phyloP scores from a whole-genome alignment of 2,888 invertebrate species.

The Agonum fuliginosum region DNA sequence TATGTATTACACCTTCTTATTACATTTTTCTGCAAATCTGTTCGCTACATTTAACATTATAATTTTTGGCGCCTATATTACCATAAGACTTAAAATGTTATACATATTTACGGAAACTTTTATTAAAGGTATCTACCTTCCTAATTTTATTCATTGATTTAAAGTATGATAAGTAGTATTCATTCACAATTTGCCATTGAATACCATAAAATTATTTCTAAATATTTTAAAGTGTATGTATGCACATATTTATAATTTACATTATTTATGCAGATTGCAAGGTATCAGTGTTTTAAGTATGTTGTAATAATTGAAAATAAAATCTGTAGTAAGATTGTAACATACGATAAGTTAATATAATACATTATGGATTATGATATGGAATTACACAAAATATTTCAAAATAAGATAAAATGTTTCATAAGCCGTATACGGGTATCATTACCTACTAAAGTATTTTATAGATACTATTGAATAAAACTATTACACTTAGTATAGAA shows the following conservation, averaged over 20 bases:
- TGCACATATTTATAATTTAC: conserved; percentile 7
- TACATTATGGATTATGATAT: too few relatives aligned
- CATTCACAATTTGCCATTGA: neutral
- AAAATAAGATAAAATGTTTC: too few relatives aligned
- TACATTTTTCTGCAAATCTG: neutral
- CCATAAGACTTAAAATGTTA: neutral
- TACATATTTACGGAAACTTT: conserved; percentile 13
- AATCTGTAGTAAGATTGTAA: too few relatives aligned
- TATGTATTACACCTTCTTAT: too few relatives aligned
- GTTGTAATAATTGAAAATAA: too few relatives aligned
- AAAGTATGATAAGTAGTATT: neutral
- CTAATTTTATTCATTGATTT: conserved; percentile 26
- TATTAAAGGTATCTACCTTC: neutral
- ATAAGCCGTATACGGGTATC: too few relatives aligned
- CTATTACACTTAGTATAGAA: too few relatives aligned
- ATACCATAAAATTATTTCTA: conserved; percentile 16
- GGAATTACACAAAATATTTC: too few relatives aligned
- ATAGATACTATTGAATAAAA: too few relatives aligned
- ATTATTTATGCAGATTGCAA: neutral
- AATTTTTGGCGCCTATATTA: neutral
- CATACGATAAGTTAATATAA: too few relatives aligned
- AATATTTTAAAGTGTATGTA: conserved; percentile 13
- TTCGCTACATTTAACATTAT: neutral
- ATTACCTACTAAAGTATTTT: too few relatives aligned
- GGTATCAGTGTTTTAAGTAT: too few relatives aligned